A percentile compares a stretch with the other conserved stretches of the same genome.
These are phyloP conservation scores for Cochlearius cochlearius DNA, from an alignment of 2,113 vertebrate genomes.

Conservation along the genomic window DNA sequence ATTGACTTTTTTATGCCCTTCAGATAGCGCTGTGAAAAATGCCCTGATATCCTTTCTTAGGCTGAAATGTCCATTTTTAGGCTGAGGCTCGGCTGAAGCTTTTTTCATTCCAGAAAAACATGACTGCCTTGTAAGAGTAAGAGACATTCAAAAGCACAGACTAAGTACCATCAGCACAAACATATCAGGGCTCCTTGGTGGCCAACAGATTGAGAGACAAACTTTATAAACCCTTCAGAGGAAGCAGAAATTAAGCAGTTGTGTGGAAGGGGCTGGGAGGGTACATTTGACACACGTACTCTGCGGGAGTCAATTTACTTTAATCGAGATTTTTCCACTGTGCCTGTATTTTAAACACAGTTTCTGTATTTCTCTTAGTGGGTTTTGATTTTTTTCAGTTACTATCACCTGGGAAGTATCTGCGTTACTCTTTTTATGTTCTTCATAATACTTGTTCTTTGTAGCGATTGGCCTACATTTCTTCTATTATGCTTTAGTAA, in stretches of 20 bases:
- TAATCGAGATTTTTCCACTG: neutral
- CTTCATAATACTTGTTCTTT: neutral
- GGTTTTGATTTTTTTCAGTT: neutral
- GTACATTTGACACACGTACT: rapidly evolving
- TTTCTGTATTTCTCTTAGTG: neutral
- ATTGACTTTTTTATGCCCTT: neutral
- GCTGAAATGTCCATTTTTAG: neutral
- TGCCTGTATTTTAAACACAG: neutral
- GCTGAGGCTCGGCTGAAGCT: too few species aligned
- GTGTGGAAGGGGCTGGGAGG: neutral
- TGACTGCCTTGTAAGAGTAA: neutral
- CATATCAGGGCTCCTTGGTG: neutral
- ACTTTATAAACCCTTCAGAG: neutral
- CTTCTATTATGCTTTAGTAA: neutral
- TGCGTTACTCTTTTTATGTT: neutral
- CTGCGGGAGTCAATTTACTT: neutral
- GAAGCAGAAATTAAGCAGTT: neutral
- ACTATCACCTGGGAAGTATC: neutral
- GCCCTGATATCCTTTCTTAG: neutral
- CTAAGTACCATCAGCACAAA: neutral
- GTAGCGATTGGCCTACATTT: neutral
- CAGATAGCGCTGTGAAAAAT: neutral
- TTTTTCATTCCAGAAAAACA: neutral
- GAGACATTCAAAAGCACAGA: neutral
- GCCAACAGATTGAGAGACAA: neutral